Evolutionary conservation across 2,797 vertebrate species (phyloP).

Genomic region (Leptoclinus maculatus): DNA sequence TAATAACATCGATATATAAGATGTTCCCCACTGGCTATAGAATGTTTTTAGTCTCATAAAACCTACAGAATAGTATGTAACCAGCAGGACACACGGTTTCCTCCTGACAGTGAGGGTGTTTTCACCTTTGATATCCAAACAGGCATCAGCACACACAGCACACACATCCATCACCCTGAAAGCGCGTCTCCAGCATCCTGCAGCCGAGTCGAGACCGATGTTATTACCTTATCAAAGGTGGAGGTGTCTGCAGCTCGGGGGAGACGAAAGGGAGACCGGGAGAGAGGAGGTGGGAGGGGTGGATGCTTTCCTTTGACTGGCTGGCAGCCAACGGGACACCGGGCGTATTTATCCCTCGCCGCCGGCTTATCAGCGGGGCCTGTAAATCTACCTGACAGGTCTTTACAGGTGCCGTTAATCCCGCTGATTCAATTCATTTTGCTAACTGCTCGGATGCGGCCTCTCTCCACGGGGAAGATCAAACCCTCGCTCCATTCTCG

Average conservation of each 20-base stretch:
- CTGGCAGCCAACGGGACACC: constrained; percentile 80
- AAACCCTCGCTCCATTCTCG: constrained; percentile 66
- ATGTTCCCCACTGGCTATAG: background rate
- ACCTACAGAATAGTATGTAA: background rate
- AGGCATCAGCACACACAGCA: constrained; percentile 57
- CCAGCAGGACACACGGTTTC: constrained; percentile 21
- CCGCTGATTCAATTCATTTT: constrained; percentile 83
- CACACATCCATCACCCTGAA: constrained; percentile 89
- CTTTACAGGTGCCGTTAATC: constrained; percentile 85
- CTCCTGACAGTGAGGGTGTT: constrained; percentile 56
- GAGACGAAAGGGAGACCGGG: constrained; percentile 26
- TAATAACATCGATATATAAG: too few relatives aligned
- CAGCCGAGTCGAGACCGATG: constrained; percentile 87
- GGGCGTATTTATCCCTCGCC: constrained; percentile 71
- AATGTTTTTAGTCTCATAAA: background rate
- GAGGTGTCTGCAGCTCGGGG: constrained; percentile 83
- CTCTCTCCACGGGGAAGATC: constrained; percentile 68
- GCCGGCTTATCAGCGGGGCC: constrained; percentile 74
- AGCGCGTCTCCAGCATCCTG: constrained; percentile 87
- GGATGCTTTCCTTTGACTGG: constrained; percentile 78
- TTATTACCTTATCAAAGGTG: constrained; percentile 90
- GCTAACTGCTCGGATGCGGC: constrained; percentile 72
- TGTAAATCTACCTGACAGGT: constrained; percentile 84
- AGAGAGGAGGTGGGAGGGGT: constrained; percentile 30
- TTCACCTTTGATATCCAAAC: constrained; percentile 70